Conservation (phyloP, 1,140 invertebrate genomes). For the Drosophila truncata region DNA sequence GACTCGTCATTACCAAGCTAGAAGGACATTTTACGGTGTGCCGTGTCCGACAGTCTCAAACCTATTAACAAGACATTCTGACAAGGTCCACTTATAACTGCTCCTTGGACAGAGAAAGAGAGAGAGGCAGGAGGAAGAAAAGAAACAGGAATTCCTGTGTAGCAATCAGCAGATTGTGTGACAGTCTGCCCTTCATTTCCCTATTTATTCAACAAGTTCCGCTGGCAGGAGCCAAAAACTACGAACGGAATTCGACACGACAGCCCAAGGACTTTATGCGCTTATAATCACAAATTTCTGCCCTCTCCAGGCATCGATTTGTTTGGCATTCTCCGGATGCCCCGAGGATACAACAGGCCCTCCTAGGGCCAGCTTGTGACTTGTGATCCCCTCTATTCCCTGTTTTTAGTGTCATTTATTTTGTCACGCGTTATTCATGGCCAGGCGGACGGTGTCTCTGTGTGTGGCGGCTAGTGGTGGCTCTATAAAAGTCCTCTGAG, state of each 20-base stretch:
- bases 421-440: constrained; percentile 70
- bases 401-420: constrained; percentile 75
- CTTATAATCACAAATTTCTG: constrained; percentile 74
- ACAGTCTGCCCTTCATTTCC: constrained; percentile 72
- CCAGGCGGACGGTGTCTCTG: background rate
- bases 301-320: constrained; percentile 66
- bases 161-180: constrained; percentile 68
- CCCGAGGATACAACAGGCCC: constrained; percentile 56
- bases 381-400: constrained; percentile 46
- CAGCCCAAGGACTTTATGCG: constrained; percentile 68
- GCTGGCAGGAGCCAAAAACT: constrained; percentile 50
- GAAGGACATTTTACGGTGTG: constrained; percentile 28
- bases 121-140: background rate
- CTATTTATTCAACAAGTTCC: constrained; percentile 83
- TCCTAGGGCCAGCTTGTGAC: constrained; percentile 25
- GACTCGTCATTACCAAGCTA: constrained; percentile 31
- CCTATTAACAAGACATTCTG: constrained; percentile 35
- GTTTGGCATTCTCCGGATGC: constrained; percentile 77
- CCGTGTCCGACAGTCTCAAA: background rate
- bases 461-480: constrained; percentile 25
- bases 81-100: constrained; percentile 12
- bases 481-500: constrained; percentile 58
- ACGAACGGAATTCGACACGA: constrained; percentile 36
- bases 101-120: too few relatives aligned
- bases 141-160: constrained; percentile 64